These are phyloP conservation scores for Drosophila varians DNA, from an alignment of 1,140 invertebrate species.

Conservation along the genomic window DNA sequence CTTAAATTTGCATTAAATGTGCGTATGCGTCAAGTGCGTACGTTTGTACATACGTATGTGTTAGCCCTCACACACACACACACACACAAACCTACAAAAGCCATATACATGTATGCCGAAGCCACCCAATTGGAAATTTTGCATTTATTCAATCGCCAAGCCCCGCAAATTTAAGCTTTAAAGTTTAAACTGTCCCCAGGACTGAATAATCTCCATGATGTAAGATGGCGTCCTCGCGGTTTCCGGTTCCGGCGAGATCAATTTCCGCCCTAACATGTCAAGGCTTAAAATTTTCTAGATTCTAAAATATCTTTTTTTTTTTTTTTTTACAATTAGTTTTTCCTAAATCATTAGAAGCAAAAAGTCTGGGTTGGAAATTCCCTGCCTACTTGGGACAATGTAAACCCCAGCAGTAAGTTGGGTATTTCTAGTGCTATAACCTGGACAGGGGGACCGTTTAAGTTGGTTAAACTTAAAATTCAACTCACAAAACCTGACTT, in stretches of 20 bases:
- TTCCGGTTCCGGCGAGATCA: not conserved
- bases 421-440: slow-evolving; percentile 24
- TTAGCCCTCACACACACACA: slow-evolving; percentile 20
- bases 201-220: not conserved
- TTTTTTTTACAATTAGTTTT: not conserved
- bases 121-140: slow-evolving; percentile 74
- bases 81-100: slow-evolving; percentile 1
- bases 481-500: slow-evolving; percentile 45
- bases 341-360: not conserved
- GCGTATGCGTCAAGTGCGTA: slow-evolving; percentile 59
- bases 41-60: slow-evolving; percentile 18
- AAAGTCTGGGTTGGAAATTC: slow-evolving; percentile 5
- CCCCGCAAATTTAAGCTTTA: slow-evolving; percentile 39
- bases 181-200: slow-evolving; percentile 22
- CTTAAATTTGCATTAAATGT: slow-evolving; percentile 81
- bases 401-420: slow-evolving; percentile 19
- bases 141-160: slow-evolving; percentile 57
- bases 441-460: slow-evolving; percentile 29
- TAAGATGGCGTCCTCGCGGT: not conserved
- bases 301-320: no score
- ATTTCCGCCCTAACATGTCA: not conserved
- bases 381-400: slow-evolving; percentile 14
- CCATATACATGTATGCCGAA: slow-evolving; percentile 9
- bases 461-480: slow-evolving; percentile 51
- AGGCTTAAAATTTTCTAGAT: not conserved